Percentiles rank a stretch among this genome's conserved stretches.
Conservation (phyloP, 1,140 invertebrate species). For the Drosophila nasuta region DNA sequence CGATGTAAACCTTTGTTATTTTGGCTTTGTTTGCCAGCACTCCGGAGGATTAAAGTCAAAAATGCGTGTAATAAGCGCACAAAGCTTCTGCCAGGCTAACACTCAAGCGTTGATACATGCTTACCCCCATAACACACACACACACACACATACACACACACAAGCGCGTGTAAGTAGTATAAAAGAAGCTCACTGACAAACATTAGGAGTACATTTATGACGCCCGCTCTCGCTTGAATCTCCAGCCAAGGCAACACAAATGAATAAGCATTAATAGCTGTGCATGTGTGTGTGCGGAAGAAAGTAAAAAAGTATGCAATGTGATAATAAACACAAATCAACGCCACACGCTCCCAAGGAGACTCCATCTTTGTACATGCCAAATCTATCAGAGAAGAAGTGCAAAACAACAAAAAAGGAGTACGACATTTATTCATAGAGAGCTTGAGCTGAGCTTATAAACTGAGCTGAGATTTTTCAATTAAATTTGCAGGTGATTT, state of each 20-base stretch:
- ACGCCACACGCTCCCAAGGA: not conserved
- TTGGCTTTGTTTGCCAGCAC: constrained; percentile 78
- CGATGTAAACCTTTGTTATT: constrained; percentile 81
- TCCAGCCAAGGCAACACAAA: constrained; percentile 43
- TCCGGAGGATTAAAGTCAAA: constrained; percentile 81
- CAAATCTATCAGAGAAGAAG: constrained; percentile 1
- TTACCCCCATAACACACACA: constrained; percentile 29
- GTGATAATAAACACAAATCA: constrained; percentile 49
- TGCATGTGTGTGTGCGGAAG: constrained; percentile 21
- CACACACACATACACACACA: constrained; percentile 7
- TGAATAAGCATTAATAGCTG: constrained; percentile 72
- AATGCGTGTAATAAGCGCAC: constrained; percentile 83
- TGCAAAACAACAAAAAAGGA: not conserved
- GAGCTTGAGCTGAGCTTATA: constrained; percentile 1
- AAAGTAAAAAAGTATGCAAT: constrained; percentile 27
- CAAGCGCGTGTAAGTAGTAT: constrained; percentile 38
- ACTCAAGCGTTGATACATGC: constrained; percentile 46
- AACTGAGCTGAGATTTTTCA: constrained; percentile 2
- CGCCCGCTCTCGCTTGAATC: constrained; percentile 52
- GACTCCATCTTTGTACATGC: not conserved
- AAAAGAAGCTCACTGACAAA: constrained; percentile 64
- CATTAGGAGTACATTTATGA: constrained; percentile 74
- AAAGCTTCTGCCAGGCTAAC: constrained; percentile 61
- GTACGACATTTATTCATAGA: not conserved
- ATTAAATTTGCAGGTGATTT: constrained; percentile 12